A percentile compares a stretch with the other conserved stretches of the same genome.
phyloP scores from a whole-genome alignment of 2,888 invertebrate genomes.

The Tineola bisselliella region DNA sequence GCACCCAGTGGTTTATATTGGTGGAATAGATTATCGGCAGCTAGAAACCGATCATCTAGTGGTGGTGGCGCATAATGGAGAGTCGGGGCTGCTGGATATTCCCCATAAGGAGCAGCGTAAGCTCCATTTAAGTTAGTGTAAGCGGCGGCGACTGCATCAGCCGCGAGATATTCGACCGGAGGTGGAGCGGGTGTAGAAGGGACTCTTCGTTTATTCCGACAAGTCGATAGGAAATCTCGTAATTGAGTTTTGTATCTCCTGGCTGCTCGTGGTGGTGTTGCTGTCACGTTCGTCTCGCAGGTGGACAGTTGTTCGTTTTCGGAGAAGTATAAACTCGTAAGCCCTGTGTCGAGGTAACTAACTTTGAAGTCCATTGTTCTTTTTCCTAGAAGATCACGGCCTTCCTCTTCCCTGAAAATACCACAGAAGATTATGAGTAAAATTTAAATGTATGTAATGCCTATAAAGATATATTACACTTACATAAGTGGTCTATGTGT shows the following conservation, averaged over 20 bases:
- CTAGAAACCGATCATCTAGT: constrained; percentile 75
- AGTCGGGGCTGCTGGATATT: constrained; percentile 73
- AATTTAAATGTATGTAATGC: background rate
- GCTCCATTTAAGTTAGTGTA: constrained; percentile 83
- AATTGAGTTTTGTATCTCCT: constrained; percentile 94
- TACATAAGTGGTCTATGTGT: constrained; percentile 98
- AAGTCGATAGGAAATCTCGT: constrained; percentile 91
- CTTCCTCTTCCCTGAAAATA: constrained; percentile 92
- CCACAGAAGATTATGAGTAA: background rate
- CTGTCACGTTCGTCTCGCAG: constrained; percentile 68
- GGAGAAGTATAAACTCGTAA: constrained; percentile 90
- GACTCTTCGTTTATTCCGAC: constrained; percentile 81
- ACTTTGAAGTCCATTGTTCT: constrained; percentile 99
- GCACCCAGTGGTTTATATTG: constrained; percentile 88
- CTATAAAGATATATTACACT: constrained; percentile 41
- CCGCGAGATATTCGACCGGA: constrained; percentile 75
- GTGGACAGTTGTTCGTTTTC: constrained; percentile 81
- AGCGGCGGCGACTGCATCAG: constrained; percentile 79
- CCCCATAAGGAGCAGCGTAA: constrained; percentile 81
- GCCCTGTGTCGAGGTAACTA: constrained; percentile 93
- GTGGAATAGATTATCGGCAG: constrained; percentile 87
- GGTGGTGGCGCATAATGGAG: constrained; percentile 76
- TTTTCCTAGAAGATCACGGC: constrained; percentile 95
- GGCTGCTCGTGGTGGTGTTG: constrained; percentile 80
- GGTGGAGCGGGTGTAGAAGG: constrained; percentile 68